Base-by-base conservation (phyloP, 1,140 invertebrate genomes). In the Papilio dardanus region DNA sequence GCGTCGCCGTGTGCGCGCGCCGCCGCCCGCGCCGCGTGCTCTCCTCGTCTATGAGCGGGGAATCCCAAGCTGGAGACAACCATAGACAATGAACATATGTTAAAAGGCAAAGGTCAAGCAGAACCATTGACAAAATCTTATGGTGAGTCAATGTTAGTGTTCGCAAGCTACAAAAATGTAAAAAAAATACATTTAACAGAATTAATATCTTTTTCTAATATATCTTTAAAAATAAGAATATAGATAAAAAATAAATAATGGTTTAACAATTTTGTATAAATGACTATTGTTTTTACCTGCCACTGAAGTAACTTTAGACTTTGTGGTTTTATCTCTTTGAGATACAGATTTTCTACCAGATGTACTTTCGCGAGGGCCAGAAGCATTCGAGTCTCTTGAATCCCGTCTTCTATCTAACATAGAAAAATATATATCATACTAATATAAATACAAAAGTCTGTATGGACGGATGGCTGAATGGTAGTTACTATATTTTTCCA, bases 311-410 rank as follows among this genome's bases (percentile, higher is more conserved):
- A 86, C 77, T 89, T 87, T 90, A 42, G 83, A 77, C 75, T 91
- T 92, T 4, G 81, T 54, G 0, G 81, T 76, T 74, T 87, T 92
- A 12, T 92, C 91, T 19, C 81, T 87, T 74, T 90, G 88, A 33
- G 88, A 85, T 14, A 83, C 84, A 7, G 91, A 90, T 74, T 93
- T 92, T 75, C 88, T 86, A 69, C 83, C 86, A 21, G 79, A 82
- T 3, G 90, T 88, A 66, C 82, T 84, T 28, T 93, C 91, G 19
- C 86, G 79, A 7, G 91, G 86, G 0, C 91, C 91, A 12, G 91
- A 93, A n/a, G 91, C 90, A 75, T 93, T 93, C 0, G 91, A 93
- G 74, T 93, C 91, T 19, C 91, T 79, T 1, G 91, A 93, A 77
- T 93, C 91, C 80, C 91, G 80, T 78, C 91, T 88, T 30, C 87